Conservation (phyloP, 2,888 invertebrate genomes). For the Frankliniella fusca region DNA sequence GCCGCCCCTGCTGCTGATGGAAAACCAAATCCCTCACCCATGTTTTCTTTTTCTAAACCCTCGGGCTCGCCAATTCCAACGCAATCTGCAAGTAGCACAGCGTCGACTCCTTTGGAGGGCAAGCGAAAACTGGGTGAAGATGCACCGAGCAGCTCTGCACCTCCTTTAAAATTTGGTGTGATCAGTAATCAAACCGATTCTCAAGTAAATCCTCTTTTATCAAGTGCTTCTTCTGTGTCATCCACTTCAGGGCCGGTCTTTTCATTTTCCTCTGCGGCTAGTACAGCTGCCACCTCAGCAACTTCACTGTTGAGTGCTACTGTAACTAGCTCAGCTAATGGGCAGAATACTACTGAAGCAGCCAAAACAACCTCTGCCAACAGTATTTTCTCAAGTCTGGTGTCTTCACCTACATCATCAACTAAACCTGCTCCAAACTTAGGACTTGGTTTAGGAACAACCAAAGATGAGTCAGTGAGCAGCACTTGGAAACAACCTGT, state of each 20-base stretch:
- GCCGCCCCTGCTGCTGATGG: slow-evolving; percentile 30
- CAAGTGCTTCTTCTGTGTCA: slow-evolving; percentile 22
- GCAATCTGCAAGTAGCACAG: neutral
- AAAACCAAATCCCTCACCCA: slow-evolving; percentile 8
- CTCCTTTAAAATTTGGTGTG: slow-evolving; percentile 37
- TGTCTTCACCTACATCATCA: neutral
- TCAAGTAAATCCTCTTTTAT: neutral
- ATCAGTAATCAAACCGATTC: neutral
- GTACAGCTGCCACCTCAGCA: slow-evolving; percentile 12
- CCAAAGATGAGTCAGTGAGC: neutral
- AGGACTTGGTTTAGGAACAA: neutral
- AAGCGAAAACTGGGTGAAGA: slow-evolving; percentile 18
- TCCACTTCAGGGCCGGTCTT: slow-evolving; percentile 11
- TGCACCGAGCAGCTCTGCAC: slow-evolving; percentile 32
- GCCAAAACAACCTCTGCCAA: slow-evolving; percentile 18
- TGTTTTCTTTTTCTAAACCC: slow-evolving; percentile 26
- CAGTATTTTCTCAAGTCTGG: neutral
- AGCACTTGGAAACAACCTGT: neutral
- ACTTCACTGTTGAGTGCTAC: neutral
- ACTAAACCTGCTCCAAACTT: neutral
- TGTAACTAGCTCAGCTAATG: neutral
- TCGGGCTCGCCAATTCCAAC: slow-evolving; percentile 9
- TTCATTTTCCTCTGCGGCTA: neutral
- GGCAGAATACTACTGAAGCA: neutral
- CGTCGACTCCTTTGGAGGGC: slow-evolving; percentile 31